A percentile compares a stretch with the other conserved stretches of the same genome.
These are phyloP conservation scores for Boulengerochromis microlepis DNA, from an alignment of 2,113 vertebrate genomes.

Conservation along the genomic window DNA sequence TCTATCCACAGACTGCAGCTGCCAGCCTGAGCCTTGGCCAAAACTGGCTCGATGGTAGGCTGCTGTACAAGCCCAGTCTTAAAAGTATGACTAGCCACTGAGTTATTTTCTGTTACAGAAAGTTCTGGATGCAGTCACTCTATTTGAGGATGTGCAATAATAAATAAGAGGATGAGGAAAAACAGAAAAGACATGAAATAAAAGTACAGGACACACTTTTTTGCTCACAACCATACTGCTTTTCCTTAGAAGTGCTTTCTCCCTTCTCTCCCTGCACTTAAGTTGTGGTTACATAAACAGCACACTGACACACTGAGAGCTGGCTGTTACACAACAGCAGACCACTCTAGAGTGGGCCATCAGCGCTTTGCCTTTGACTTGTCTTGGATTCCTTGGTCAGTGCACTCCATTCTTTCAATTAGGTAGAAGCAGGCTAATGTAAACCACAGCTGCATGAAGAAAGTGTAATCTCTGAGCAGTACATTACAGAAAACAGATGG, in stretches of 20 bases:
- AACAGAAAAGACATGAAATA: neutral
- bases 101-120: neutral
- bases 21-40: neutral
- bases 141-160: neutral
- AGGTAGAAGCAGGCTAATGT: neutral
- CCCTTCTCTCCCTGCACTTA: conserved; percentile 12
- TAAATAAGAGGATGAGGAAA: neutral
- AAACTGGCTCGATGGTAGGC: neutral
- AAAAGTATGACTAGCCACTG: neutral
- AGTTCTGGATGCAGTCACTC: neutral
- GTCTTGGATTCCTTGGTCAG: neutral
- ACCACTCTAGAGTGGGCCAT: conserved; percentile 14
- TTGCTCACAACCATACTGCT: neutral
- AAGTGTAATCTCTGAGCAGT: neutral
- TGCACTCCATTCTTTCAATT: neutral
- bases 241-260: neutral
- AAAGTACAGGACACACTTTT: neutral
- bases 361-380: conserved; percentile 13
- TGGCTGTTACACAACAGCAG: conserved; percentile 36
- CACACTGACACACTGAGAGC: conserved; percentile 12
- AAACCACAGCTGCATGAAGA: neutral
- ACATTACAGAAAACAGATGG: neutral
- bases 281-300: conserved; percentile 44
- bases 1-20: neutral
- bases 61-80: neutral